phyloP scores from a whole-genome alignment of 2,797 vertebrate species.

The Picus viridis region DNA sequence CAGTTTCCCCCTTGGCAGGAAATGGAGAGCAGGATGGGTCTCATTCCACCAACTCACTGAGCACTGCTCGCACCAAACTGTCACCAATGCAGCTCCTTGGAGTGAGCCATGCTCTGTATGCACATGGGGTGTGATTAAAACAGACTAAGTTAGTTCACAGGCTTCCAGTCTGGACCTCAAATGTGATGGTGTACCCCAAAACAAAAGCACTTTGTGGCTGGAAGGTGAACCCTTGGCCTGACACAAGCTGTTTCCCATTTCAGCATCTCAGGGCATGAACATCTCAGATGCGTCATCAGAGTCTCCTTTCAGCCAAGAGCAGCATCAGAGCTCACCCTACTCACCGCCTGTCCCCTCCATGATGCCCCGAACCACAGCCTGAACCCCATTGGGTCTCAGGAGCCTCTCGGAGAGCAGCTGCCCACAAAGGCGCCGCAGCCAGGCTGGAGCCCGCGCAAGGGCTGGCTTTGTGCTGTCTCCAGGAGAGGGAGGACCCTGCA shows the following conservation, averaged over 20 bases:
- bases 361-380: slow-evolving; percentile 89
- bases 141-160: background rate
- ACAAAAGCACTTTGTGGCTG: background rate
- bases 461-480: slow-evolving; percentile 9
- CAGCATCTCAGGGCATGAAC: background rate
- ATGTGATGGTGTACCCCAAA: accelerated
- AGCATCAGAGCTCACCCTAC: background rate
- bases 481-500: slow-evolving; percentile 2
- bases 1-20: background rate
- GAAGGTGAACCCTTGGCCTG: background rate
- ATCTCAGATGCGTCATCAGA: background rate
- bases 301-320: background rate
- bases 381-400: slow-evolving; percentile 87
- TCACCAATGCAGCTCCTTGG: background rate
- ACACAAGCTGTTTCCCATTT: background rate
- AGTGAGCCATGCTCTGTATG: accelerated
- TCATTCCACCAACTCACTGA: background rate
- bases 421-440: slow-evolving; percentile 91
- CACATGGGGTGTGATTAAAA: accelerated
- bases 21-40: accelerated
- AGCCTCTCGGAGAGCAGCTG: slow-evolving; percentile 91
- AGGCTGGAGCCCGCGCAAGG: slow-evolving; percentile 77
- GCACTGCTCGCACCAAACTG: accelerated
- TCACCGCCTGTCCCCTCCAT: slow-evolving; percentile 89
- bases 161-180: background rate